phyloP scores from a whole-genome alignment of 2,113 vertebrate species.

The Micromys minutus region DNA sequence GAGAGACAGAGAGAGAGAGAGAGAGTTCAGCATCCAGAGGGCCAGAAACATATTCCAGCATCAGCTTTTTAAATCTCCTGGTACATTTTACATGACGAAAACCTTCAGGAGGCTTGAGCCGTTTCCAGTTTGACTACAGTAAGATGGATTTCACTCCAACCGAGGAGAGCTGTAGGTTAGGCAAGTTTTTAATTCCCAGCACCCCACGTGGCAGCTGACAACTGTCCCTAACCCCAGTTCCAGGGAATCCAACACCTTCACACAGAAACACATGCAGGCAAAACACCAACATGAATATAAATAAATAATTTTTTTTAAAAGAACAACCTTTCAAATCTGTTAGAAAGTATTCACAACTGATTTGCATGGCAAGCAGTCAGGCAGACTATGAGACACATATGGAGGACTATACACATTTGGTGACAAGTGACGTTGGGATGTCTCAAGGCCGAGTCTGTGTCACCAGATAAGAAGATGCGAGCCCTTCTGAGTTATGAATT shows the following conservation, averaged over 20 bases:
- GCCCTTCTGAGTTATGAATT: background rate
- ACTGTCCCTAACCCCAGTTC: background rate
- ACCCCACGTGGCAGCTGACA: background rate
- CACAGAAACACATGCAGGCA: background rate
- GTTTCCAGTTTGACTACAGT: background rate
- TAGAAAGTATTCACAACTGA: slow-evolving; percentile 32
- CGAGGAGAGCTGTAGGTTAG: background rate
- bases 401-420: background rate
- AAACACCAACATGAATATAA: background rate
- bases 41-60: slow-evolving; percentile 49
- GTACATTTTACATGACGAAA: background rate
- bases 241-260: background rate
- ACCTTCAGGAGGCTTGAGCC: background rate
- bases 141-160: background rate
- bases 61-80: slow-evolving; percentile 22
- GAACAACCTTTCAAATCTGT: background rate
- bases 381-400: background rate
- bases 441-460: slow-evolving; percentile 31
- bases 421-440: background rate
- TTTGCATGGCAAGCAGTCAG: background rate
- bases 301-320: background rate
- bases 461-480: slow-evolving; percentile 30
- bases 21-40: slow-evolving; percentile 45
- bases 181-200: background rate
- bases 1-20: background rate